phyloP scores from a whole-genome alignment of 2,113 vertebrate species.

The Marmota monax region DNA sequence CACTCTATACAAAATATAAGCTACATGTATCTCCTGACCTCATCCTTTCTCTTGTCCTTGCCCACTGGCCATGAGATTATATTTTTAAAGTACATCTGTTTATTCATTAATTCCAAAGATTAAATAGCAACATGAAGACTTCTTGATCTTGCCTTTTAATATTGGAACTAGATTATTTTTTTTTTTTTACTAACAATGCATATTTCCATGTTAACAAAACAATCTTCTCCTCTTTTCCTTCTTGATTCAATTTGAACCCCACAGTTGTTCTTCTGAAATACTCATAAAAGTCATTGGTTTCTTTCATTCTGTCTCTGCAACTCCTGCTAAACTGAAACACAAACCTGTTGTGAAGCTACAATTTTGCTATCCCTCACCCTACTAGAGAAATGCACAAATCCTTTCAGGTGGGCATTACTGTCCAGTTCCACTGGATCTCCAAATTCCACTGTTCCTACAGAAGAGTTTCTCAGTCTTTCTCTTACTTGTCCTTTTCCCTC shows the following conservation, averaged over 20 bases:
- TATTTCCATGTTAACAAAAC: not conserved
- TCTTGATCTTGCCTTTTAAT: constrained; percentile 17
- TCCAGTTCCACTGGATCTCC: not conserved
- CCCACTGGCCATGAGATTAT: not conserved
- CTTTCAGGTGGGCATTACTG: not conserved
- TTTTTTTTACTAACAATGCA: too few relatives aligned
- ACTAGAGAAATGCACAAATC: not conserved
- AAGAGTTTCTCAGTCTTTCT: not conserved
- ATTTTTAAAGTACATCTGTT: not conserved
- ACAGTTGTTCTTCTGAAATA: not conserved
- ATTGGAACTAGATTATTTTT: constrained; percentile 6
- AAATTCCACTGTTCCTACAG: not conserved
- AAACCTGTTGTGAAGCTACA: not conserved
- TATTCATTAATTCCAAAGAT: constrained; percentile 26
- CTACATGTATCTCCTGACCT: not conserved
- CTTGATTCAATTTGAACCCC: not conserved
- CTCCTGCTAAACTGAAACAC: not conserved
- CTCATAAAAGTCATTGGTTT: not conserved
- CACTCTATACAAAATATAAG: constrained; percentile 18
- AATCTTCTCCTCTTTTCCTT: not conserved
- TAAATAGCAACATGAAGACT: not conserved
- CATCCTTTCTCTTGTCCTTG: not conserved
- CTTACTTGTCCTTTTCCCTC: not conserved
- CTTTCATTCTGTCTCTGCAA: not conserved
- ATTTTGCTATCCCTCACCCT: not conserved